These are phyloP conservation scores for Zoanthus sociatus DNA, from an alignment of 92 coral and sea anemone species.

Conservation along the genomic window DNA sequence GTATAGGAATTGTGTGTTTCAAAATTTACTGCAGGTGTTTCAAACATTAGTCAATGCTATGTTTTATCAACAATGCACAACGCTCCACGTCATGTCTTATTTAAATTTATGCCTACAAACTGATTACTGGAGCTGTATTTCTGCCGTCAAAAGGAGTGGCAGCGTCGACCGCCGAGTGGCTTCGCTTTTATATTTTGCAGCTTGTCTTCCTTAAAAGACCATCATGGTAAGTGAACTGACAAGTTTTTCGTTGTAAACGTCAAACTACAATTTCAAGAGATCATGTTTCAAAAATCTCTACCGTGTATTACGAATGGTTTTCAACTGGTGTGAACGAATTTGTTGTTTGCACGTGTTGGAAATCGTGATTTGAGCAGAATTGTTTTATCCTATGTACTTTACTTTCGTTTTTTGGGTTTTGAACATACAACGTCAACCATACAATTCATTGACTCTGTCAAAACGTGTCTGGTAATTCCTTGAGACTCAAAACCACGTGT, in stretches of 20 bases:
- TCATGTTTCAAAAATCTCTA: neutral
- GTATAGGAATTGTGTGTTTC: neutral
- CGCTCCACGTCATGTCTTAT: constrained; percentile 22
- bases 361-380: neutral
- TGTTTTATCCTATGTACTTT: neutral
- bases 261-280: neutral
- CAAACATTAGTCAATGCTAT: neutral
- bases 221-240: neutral
- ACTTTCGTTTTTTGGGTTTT: neutral
- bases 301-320: neutral
- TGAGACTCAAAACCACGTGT: neutral
- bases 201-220: neutral
- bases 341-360: neutral
- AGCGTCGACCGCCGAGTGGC: neutral
- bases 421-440: neutral
- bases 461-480: neutral
- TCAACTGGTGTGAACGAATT: neutral
- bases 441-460: neutral
- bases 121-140: neutral
- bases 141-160: constrained; percentile 23
- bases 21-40: constrained; percentile 35
- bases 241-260: neutral
- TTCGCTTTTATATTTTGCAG: neutral
- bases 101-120: constrained; percentile 9
- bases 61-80: neutral